Evolutionary conservation across 1,140 invertebrate genomes (phyloP).

Genomic region (Globodera ellingtonae): DNA sequence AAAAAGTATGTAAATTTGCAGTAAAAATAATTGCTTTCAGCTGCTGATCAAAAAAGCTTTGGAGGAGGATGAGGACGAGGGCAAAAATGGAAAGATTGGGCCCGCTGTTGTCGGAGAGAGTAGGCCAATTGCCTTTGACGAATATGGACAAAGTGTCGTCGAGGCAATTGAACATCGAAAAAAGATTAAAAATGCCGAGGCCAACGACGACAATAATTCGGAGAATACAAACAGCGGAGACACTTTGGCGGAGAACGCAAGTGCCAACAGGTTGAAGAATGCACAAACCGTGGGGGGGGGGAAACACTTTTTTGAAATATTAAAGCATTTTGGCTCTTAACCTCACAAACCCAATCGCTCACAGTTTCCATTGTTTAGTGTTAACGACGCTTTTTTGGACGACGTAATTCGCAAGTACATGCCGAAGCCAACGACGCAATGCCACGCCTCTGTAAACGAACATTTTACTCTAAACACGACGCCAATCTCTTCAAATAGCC

Average conservation of each 20-base stretch:
- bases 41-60: conserved; percentile 20
- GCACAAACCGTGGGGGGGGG: not conserved
- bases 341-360: not conserved
- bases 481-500: conserved; percentile 25
- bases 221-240: not conserved
- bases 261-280: not conserved
- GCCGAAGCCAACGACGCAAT: conserved; percentile 14
- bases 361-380: not conserved
- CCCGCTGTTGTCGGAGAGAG: not conserved
- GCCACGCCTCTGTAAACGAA: not conserved
- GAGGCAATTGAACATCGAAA: not conserved
- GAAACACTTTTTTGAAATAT: too few relatives aligned
- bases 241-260: conserved; percentile 8
- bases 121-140: not conserved
- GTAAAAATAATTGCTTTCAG: not conserved
- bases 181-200: not conserved
- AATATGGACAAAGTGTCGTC: too few relatives aligned
- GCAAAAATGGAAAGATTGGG: not conserved
- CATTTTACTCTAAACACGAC: conserved; percentile 14
- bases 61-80: conserved; percentile 11
- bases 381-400: conserved; percentile 1
- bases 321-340: too few relatives aligned
- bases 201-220: not conserved
- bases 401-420: conserved; percentile 24
- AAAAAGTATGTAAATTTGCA: too few relatives aligned